These are phyloP conservation scores for Vulpes ferrilata DNA, from an alignment of 2,113 vertebrate genomes.

Conservation along the genomic window DNA sequence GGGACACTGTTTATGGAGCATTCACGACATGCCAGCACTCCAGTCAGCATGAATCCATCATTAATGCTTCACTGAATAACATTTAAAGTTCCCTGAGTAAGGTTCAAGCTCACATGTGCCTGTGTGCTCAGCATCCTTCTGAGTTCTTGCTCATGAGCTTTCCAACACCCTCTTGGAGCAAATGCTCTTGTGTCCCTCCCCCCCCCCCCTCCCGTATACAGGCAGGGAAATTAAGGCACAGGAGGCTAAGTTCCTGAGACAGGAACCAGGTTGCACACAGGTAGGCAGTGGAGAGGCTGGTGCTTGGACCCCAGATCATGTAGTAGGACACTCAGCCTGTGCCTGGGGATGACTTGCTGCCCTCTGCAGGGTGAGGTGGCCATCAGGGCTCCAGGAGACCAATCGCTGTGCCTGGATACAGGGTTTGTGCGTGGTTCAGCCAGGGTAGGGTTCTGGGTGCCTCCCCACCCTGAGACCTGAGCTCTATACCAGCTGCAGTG, in stretches of 20 bases:
- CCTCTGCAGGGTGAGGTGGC: background rate
- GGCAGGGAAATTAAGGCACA: background rate
- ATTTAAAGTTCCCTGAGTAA: background rate
- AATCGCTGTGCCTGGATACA: fast-evolving
- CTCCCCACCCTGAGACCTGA: fast-evolving
- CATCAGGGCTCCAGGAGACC: background rate
- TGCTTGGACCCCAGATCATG: background rate
- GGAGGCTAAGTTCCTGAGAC: background rate
- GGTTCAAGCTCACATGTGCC: fast-evolving
- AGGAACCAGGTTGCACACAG: background rate
- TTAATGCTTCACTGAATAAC: too few relatives aligned
- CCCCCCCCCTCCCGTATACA: fast-evolving
- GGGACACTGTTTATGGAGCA: fast-evolving
- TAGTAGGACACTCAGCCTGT: fast-evolving
- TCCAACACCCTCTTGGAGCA: fast-evolving
- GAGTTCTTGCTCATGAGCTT: background rate
- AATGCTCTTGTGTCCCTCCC: too few relatives aligned
- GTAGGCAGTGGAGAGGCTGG: background rate
- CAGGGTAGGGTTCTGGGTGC: too few relatives aligned
- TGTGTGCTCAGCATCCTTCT: fast-evolving
- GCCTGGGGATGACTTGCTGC: too few relatives aligned
- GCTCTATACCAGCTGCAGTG: background rate
- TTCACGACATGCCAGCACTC: fast-evolving
- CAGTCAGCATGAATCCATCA: fast-evolving
- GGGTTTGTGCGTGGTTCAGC: fast-evolving